Conservation (phyloP, 2,888 invertebrate species). For the Anagyrus pseudococci region DNA sequence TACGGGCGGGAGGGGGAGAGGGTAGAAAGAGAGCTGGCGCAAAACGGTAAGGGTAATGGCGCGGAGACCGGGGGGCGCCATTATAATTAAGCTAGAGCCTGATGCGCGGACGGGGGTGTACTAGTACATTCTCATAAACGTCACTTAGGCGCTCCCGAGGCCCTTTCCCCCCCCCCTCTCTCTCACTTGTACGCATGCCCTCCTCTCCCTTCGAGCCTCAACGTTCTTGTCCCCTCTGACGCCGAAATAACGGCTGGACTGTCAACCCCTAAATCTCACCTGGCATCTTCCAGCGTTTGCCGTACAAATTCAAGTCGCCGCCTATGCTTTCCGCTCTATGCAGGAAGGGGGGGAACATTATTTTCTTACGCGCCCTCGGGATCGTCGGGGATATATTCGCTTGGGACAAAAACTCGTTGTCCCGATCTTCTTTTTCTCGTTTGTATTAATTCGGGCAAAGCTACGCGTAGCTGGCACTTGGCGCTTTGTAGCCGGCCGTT, state of each 20-base stretch:
- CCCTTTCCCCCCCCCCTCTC: too few relatives aligned
- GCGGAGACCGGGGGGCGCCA: slow-evolving; percentile 41
- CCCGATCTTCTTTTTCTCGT: slow-evolving; percentile 28
- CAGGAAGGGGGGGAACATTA: slow-evolving; percentile 2
- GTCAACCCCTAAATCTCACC: slow-evolving; percentile 42
- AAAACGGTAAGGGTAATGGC: slow-evolving; percentile 40
- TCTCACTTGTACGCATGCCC: too few relatives aligned
- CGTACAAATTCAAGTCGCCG: slow-evolving; percentile 28
- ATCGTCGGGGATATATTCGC: not conserved
- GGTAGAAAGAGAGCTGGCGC: slow-evolving; percentile 7
- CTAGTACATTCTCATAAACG: slow-evolving; percentile 49
- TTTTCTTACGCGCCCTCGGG: slow-evolving; percentile 18
- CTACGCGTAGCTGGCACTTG: not conserved
- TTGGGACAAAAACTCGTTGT: slow-evolving; percentile 26
- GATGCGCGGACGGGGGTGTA: not conserved
- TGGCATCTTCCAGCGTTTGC: slow-evolving; percentile 32
- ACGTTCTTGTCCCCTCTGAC: too few relatives aligned
- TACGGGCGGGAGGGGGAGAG: slow-evolving; percentile 1
- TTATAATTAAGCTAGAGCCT: slow-evolving; percentile 45
- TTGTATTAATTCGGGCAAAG: slow-evolving; percentile 27
- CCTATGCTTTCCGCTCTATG: not conserved
- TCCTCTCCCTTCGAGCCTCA: too few relatives aligned
- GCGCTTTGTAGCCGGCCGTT: too few relatives aligned
- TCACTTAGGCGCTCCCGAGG: slow-evolving; percentile 40
- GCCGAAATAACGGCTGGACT: slow-evolving; percentile 38